A percentile compares a stretch with the other conserved stretches of the same genome.
phyloP scores from a whole-genome alignment of 2,797 vertebrate genomes.

The Microhierax caerulescens region DNA sequence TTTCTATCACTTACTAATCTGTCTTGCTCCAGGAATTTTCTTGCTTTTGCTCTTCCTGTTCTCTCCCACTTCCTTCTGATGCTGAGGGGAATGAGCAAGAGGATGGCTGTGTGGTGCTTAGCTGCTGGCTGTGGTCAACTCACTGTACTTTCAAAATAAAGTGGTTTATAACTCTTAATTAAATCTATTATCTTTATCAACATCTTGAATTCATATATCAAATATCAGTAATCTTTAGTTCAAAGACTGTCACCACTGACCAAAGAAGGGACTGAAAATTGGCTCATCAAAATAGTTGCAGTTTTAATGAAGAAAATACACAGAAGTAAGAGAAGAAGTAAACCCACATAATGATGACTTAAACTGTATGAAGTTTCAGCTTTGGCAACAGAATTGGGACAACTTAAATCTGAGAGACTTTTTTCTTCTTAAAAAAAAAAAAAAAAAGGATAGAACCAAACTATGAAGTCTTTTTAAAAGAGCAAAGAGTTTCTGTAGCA shows the following conservation, averaged over 20 bases:
- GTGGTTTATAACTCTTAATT: neutral
- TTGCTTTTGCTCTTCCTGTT: neutral
- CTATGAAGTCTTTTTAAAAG: neutral
- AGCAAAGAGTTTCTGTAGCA: neutral
- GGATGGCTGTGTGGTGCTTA: neutral
- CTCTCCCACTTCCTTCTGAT: neutral
- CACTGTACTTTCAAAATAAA: neutral
- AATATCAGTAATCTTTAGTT: neutral
- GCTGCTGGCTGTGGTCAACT: neutral
- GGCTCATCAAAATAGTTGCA: neutral
- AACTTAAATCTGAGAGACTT: neutral
- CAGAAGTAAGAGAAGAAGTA: neutral
- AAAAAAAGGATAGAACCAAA: neutral
- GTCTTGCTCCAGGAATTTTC: neutral
- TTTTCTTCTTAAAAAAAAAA: neutral
- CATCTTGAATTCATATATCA: no score
- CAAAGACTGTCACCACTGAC: neutral
- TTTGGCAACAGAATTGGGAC: neutral
- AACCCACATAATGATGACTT: neutral
- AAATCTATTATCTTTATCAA: neutral
- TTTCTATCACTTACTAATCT: neutral
- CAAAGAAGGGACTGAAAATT: neutral
- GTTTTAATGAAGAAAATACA: neutral
- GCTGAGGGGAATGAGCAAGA: neutral
- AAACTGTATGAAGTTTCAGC: neutral